Evolutionary conservation across 1,140 invertebrate species (phyloP), one percentile per base, ranked within the genome.

Genomic region (Ephestia elutella): DNA sequence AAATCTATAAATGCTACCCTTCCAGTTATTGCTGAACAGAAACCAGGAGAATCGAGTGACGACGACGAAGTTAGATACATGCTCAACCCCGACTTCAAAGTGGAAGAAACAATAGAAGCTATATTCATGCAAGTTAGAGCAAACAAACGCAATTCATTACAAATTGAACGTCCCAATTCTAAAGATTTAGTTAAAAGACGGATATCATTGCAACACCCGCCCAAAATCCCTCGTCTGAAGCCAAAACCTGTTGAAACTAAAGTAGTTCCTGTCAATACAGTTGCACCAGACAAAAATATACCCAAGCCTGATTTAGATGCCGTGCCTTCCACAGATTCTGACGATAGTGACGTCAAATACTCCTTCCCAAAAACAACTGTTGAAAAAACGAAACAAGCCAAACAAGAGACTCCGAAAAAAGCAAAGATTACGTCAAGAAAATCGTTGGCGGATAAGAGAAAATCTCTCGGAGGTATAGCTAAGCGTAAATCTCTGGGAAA

Each of bases 21-120:
- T 8, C 58, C 63, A 44, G 54, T 62, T 21, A 51, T 66, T 21
- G 65, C 68, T 8, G 62, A 70, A 5, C 13, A 44, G 5, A 73
- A 75, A 60, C 56, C 62, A 38, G 5, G 53, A 0, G 76, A 81
- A 57, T 74, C 76, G 0, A 84, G 78, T 21, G 85, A 88, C 30
- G 86, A 88, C 5, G 84, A 88, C n/a, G 86, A 88, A 44, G 66
- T 86, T 11, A 66, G 83, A 15, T 88, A 88, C 54, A 88, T 88
- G 86, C 57, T 88, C 0, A 88, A 88, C 50, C 86, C 86, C 9
- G 63, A 84, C 28, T 81, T 75, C 21, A 78, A 78, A 73, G 49
- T 63, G 10, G 72, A 78, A 1, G 72, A 77, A 13, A 64, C 59
- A 15, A 35, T 51, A 0, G 77, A 80, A 60, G 70, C 65, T 2